Evolutionary conservation across 2,113 vertebrate genomes (phyloP).

Genomic region (Phrynosoma platyrhinos): DNA sequence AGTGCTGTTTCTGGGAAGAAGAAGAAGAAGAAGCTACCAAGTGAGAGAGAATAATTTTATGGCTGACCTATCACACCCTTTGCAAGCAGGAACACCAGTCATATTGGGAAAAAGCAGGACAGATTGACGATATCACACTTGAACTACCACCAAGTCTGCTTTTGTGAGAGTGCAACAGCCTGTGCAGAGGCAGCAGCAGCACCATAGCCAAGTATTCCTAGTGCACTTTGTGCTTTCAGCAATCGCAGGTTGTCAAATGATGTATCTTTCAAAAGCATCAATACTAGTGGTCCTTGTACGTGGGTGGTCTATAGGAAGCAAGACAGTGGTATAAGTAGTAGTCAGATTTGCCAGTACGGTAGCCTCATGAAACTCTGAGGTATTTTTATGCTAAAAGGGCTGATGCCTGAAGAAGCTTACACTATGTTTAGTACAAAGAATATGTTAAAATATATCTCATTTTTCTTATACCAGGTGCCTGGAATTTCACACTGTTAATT

Average conservation of each 20-base stretch:
- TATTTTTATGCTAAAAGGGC: not conserved
- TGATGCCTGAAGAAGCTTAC: not conserved
- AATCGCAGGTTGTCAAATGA: slow-evolving; percentile 1
- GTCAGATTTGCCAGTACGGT: not conserved
- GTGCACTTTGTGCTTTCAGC: not conserved
- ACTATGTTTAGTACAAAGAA: not conserved
- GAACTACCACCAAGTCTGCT: not conserved
- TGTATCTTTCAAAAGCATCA: not conserved
- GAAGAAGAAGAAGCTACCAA: not conserved
- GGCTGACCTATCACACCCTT: slow-evolving; percentile 33
- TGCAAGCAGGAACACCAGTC: not conserved
- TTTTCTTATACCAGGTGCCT: no score
- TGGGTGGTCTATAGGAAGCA: not conserved
- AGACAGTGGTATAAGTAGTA: not conserved
- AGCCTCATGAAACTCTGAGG: not conserved
- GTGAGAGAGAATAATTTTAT: slow-evolving; percentile 16
- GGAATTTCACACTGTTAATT: not conserved
- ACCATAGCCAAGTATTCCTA: not conserved
- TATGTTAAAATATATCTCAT: not conserved
- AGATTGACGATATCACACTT: not conserved
- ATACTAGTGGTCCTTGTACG: not conserved
- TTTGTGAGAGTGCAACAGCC: not conserved
- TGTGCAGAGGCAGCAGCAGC: slow-evolving; percentile 20
- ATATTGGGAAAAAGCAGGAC: not conserved
- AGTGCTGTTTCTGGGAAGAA: not conserved